Conservation (phyloP, 2,113 vertebrate species). For the Nycticebus coucang region DNA sequence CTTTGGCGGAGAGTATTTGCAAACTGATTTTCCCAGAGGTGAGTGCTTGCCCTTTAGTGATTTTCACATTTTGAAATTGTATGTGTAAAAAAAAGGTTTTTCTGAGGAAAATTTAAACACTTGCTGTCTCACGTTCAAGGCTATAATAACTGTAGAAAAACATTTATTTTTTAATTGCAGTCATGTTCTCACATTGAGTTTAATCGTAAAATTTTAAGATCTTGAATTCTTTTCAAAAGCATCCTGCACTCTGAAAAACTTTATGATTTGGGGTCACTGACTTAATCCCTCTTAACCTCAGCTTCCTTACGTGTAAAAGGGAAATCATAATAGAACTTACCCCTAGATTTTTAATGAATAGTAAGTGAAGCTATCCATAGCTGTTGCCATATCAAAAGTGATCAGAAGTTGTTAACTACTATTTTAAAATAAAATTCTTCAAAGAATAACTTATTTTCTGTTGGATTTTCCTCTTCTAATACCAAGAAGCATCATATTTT, state of each 20-base stretch:
- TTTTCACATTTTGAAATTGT: conserved; percentile 11
- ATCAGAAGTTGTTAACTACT: not conserved
- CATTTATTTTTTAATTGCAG: not conserved
- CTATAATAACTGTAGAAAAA: not conserved
- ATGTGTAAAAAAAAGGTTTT: not conserved
- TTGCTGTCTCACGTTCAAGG: conserved; percentile 12
- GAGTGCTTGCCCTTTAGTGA: conserved; percentile 72
- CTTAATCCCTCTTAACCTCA: not conserved
- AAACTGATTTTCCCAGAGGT: conserved; percentile 97
- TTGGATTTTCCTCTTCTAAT: not conserved
- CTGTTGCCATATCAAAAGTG: not conserved
- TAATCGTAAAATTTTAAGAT: not conserved
- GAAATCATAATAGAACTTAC: not conserved
- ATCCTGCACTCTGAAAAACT: not conserved
- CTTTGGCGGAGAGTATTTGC: conserved; percentile 95
- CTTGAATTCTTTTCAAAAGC: conserved; percentile 18
- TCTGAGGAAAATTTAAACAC: not conserved
- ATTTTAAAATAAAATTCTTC: conserved; percentile 30
- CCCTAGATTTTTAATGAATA: not conserved
- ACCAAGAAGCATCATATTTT: not conserved
- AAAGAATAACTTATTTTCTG: not conserved
- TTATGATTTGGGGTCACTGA: not conserved
- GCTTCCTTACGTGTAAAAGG: not conserved
- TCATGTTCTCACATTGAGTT: not conserved
- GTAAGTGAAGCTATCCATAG: not conserved